phyloP scores from a whole-genome alignment of 2,797 vertebrate species.

The Oreochromis mossambicus region DNA sequence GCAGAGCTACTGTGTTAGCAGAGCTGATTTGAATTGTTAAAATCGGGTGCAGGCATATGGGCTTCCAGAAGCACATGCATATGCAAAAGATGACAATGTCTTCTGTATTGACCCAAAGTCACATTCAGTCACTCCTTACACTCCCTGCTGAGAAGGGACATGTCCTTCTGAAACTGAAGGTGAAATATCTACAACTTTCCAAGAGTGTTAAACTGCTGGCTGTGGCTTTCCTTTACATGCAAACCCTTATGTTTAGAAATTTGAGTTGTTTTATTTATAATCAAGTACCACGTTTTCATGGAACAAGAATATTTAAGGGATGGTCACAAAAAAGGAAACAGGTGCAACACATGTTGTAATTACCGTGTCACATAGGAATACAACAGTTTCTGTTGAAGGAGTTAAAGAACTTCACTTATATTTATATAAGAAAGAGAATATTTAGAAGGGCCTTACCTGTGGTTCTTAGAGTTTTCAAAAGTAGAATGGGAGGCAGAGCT shows the following conservation, averaged over 20 bases:
- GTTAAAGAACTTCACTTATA: background rate
- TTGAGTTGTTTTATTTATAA: background rate
- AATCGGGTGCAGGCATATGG: conserved; percentile 65
- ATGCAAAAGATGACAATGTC: conserved; percentile 64
- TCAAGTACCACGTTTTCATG: background rate
- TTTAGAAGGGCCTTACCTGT: background rate
- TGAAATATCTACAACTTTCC: background rate
- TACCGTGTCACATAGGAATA: background rate
- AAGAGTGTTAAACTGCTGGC: background rate
- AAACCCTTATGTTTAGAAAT: background rate
- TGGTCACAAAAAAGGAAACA: background rate
- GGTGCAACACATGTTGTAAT: background rate
- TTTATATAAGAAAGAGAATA: background rate
- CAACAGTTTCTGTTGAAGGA: background rate
- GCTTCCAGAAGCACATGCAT: conserved; percentile 75
- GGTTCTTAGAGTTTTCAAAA: background rate
- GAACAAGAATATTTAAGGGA: background rate
- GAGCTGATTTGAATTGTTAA: conserved; percentile 75
- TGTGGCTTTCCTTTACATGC: background rate
- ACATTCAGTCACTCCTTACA: conserved; percentile 12
- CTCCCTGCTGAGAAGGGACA: background rate
- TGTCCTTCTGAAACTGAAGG: conserved; percentile 10
- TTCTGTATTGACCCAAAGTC: conserved; percentile 49
- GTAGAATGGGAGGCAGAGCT: background rate
- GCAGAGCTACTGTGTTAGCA: conserved; percentile 18